A percentile compares a stretch with the other conserved stretches of the same genome.
phyloP scores from a whole-genome alignment of 2,888 invertebrate genomes.

The Drosophila lutescens region DNA sequence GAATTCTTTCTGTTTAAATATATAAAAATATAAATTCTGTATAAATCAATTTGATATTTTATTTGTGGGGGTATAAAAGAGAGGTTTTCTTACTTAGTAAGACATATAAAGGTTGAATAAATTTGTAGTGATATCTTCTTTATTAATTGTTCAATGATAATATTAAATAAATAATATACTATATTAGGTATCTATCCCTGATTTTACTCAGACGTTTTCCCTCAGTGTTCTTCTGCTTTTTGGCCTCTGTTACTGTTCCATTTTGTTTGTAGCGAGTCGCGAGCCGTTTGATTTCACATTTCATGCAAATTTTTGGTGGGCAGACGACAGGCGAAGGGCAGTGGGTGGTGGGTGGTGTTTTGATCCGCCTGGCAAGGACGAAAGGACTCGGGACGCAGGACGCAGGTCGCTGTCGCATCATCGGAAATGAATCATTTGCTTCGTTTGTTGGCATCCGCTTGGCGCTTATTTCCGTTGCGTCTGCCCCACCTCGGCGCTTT shows the following conservation, averaged over 20 bases:
- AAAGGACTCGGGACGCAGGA: slow-evolving; percentile 45
- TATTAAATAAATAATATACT: too few relatives aligned
- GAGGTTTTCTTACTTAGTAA: too few relatives aligned
- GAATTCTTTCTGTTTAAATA: too few relatives aligned
- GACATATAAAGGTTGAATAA: too few relatives aligned
- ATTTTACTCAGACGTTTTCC: background rate
- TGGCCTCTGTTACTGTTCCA: slow-evolving; percentile 18
- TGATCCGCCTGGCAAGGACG: slow-evolving; percentile 33
- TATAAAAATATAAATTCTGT: too few relatives aligned
- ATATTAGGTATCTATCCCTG: too few relatives aligned
- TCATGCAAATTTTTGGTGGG: slow-evolving; percentile 75
- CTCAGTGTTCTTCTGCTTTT: background rate
- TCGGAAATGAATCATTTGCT: slow-evolving; percentile 84
- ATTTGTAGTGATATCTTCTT: too few relatives aligned
- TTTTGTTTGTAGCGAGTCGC: slow-evolving; percentile 32
- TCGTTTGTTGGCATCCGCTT: slow-evolving; percentile 84
- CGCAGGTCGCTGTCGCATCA: slow-evolving; percentile 79
- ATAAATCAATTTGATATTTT: too few relatives aligned
- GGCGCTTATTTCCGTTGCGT: slow-evolving; percentile 83
- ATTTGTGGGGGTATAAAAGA: too few relatives aligned
- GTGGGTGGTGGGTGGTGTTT: background rate
- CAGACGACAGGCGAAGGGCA: slow-evolving; percentile 41
- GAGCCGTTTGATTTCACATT: slow-evolving; percentile 73
- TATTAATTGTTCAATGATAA: too few relatives aligned
- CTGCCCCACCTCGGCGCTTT: slow-evolving; percentile 34